Evolutionary conservation across 2,113 vertebrate species (phyloP), one percentile per base, ranked within the genome.

Genomic region (Gopherus flavomarginatus): DNA sequence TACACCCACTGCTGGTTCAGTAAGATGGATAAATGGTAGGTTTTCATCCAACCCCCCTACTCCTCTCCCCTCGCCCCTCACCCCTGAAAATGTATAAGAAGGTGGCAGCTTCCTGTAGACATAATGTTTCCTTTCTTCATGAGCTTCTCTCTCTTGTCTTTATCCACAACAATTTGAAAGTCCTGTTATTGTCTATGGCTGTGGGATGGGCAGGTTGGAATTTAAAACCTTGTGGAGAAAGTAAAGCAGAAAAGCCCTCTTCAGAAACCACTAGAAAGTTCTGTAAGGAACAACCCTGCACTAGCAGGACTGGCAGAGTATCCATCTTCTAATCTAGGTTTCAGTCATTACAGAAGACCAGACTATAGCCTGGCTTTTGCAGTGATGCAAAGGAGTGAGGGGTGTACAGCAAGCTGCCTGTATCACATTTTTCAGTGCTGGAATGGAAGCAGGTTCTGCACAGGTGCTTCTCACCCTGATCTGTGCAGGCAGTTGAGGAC

Each of bases 91-190:
- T 95, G 96, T 92, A 72, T 87, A 77, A 87, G 94, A 97, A 91
- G 95, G 92, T 83, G 96, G 93, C 97, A 96, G 93, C 86, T 97
- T 97, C 96, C 96, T 97, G 95, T 94, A 97, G 97, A 96, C 96
- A 91, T 97, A 97, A 93, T 97, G 95, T 97, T 97, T 97, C 96
- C 96, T 97, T 88, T 94, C 93, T 90, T 94, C 82, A 80, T 42
- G 87, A 91, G 54, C 86, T 77, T 94, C 96, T 97, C 95, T 97
- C 95, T 96, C 95, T 97, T 95, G 96, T 95, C 95, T 95, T 97
- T 91, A 96, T 97, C 96, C 95, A 97, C 91, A 92, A 96, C 52
- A 27, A 91, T 90, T 90, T 91, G 69, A 59, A 97, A 96, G 96
- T 97, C 95, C 35, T 94, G 91, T 79, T 97, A 97, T 96, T 97